Conservation (phyloP, 2,797 vertebrate species). For the Eleutherodactylus coqui region DNA sequence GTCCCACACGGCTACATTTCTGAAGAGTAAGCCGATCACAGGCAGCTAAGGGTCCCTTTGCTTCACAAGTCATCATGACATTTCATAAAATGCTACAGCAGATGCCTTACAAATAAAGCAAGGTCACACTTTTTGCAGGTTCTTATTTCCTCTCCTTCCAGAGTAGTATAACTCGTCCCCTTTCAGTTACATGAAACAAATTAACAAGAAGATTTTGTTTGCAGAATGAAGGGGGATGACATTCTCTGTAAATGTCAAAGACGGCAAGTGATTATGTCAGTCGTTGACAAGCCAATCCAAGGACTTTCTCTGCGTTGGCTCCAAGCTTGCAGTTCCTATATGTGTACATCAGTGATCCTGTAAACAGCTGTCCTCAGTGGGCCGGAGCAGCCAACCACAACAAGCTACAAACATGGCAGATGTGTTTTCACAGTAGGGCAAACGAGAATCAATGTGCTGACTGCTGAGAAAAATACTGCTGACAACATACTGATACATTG, state of each 20-base stretch:
- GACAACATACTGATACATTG: neutral
- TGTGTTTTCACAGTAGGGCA: constrained; percentile 14
- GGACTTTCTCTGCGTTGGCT: neutral
- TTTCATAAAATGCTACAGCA: neutral
- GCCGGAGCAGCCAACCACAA: constrained; percentile 19
- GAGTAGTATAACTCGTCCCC: neutral
- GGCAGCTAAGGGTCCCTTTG: no score
- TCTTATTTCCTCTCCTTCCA: neutral
- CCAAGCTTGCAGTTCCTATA: neutral
- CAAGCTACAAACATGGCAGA: constrained; percentile 16
- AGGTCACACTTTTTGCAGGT: neutral
- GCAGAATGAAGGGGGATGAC: neutral
- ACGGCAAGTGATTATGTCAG: neutral
- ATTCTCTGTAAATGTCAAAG: neutral
- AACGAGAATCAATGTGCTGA: constrained; percentile 10
- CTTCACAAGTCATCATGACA: neutral
- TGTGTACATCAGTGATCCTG: neutral
- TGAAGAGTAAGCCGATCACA: no score
- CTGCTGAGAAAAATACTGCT: neutral
- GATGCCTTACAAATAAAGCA: neutral
- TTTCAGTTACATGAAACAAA: neutral
- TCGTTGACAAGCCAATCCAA: neutral
- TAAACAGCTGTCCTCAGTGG: constrained; percentile 22
- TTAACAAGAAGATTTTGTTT: neutral
- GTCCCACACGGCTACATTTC: no score